phyloP scores from a whole-genome alignment of 2,113 vertebrate species.

The Petromus typicus region DNA sequence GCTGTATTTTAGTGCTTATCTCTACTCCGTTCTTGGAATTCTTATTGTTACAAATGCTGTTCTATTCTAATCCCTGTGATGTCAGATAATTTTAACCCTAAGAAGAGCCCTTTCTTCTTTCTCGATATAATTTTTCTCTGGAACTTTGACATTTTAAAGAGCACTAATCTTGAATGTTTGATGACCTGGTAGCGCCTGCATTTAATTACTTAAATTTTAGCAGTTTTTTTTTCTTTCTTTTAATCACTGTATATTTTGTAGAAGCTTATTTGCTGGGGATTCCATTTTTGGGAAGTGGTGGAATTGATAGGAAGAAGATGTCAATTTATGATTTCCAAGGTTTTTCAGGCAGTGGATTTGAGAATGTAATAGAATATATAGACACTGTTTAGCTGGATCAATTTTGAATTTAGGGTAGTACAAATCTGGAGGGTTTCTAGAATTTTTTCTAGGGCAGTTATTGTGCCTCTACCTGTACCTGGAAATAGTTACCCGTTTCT shows the following conservation, averaged over 20 bases:
- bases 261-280: constrained; percentile 43
- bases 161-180: not conserved
- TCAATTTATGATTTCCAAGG: constrained; percentile 44
- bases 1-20: not conserved
- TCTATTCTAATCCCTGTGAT: not conserved
- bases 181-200: constrained; percentile 18
- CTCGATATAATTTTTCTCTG: constrained; percentile 34
- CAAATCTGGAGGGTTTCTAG: constrained; percentile 36
- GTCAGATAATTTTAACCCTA: constrained; percentile 37
- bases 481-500: constrained; percentile 20
- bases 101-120: not conserved
- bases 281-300: not conserved
- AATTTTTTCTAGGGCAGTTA: constrained; percentile 37
- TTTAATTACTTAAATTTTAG: constrained; percentile 46
- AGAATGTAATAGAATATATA: not conserved
- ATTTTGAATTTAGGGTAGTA: constrained; percentile 41
- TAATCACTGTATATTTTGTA: constrained; percentile 26
- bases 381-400: constrained; percentile 10
- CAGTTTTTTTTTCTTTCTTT: not conserved
- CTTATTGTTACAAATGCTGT: constrained; percentile 35
- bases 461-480: constrained; percentile 9
- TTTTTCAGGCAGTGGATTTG: constrained; percentile 22
- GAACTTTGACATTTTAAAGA: constrained; percentile 40
- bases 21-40: constrained; percentile 6
- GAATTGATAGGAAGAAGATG: not conserved